Conservation (phyloP, 2,113 vertebrate species). For the Apistogramma diplotaenia region DNA sequence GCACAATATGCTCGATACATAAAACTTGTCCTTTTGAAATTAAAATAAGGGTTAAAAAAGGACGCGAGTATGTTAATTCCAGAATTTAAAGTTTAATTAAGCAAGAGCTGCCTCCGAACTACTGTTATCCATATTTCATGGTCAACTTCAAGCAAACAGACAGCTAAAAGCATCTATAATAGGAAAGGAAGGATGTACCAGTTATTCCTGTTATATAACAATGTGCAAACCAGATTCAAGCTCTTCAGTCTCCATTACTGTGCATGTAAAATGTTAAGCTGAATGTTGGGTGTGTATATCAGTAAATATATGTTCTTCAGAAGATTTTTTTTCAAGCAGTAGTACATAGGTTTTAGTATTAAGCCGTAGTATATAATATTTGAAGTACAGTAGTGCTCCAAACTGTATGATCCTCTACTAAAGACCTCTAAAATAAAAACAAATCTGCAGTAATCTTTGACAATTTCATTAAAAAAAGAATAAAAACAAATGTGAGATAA, state of each 20-base stretch:
- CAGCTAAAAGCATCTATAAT: neutral
- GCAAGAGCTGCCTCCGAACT: neutral
- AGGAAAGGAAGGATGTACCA: neutral
- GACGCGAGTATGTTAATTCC: neutral
- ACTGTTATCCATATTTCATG: neutral
- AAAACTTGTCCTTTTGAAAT: neutral
- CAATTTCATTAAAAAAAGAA: too few species aligned
- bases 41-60: neutral
- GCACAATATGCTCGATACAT: neutral
- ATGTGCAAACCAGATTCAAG: neutral
- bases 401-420: too few species aligned
- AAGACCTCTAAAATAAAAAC: neutral
- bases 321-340: too few species aligned
- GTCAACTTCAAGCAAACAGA: neutral
- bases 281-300: neutral
- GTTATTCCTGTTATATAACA: neutral
- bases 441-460: too few species aligned
- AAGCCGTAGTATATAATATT: too few species aligned
- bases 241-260: rapidly evolving
- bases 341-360: too few species aligned
- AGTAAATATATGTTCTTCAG: neutral
- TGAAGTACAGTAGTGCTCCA: too few species aligned
- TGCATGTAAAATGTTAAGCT: neutral
- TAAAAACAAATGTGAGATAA: too few species aligned
- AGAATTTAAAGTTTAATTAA: neutral